phyloP scores from a whole-genome alignment of 2,888 invertebrate genomes.

The Andrena dorsata region DNA sequence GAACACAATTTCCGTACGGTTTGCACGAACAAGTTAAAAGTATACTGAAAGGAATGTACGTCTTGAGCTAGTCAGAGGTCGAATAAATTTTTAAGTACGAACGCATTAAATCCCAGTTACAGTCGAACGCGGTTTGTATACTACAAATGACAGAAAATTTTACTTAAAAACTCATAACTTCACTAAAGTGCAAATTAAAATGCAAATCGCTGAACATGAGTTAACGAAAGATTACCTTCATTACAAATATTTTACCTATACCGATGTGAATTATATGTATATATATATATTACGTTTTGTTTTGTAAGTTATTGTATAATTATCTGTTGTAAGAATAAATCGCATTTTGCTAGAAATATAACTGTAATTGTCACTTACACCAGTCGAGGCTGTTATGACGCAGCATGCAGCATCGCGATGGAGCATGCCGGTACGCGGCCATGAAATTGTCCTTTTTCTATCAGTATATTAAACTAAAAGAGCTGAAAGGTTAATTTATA shows the following conservation, averaged over 20 bases:
- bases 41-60: conserved; percentile 12
- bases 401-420: no score
- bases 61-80: conserved; percentile 61
- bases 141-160: not conserved
- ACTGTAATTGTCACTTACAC: no score
- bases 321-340: conserved; percentile 60
- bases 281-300: conserved; percentile 48
- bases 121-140: not conserved
- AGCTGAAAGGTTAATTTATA: no score
- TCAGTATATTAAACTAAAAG: no score
- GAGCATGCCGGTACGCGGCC: no score
- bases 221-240: conserved; percentile 31
- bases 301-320: conserved; percentile 69
- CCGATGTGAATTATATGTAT: conserved; percentile 66
- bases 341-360: conserved; percentile 28
- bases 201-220: not conserved
- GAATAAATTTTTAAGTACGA: conserved; percentile 36
- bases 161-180: not conserved
- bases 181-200: not conserved
- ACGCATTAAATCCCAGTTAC: not conserved
- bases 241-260: conserved; percentile 14
- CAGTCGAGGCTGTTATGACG: no score
- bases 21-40: conserved; percentile 3
- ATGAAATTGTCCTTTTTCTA: no score
- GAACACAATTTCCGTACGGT: not conserved